Base-by-base conservation (phyloP, 2,113 vertebrate genomes). In the Setophaga coronata region DNA sequence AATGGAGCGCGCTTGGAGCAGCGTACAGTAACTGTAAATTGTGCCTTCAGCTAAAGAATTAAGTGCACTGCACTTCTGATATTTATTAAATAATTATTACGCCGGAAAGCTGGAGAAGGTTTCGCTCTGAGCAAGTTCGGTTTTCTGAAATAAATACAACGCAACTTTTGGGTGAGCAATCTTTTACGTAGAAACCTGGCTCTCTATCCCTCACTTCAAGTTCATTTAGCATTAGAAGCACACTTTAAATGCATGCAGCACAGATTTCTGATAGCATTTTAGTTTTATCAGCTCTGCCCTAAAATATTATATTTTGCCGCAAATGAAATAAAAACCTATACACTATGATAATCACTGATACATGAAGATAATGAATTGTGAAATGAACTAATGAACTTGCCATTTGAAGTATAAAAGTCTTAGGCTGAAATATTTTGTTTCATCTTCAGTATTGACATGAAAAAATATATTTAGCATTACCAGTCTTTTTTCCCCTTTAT, bases 31-130 rank as follows among this genome's bases (percentile, higher is more conserved):
- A 65, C 91, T 50, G 94, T 69, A 78, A 89, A 96, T 18, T 93
- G 69, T 5, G 94, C 97, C 95, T 82, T 93, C 91, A 87, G 96
- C 95, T 54, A 84, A 86, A 87, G 89, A 97, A 95, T 85, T 85
- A 94, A 96, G 95, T 87, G 94, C 95, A 50, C 61, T 14, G 94
- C 84, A 51, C 95, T 97, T 77, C 91, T 91, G 97, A 62, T 97
- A 96, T 93, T 95, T 97, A 93, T 97, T 97, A 97, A 98, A 96
- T 92, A 97, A 97, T 97, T 95, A 96, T 95, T 89, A 96, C 92
- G 65, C 82, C 87, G 85, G 53, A 60, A 97, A 97, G 87, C 47
- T 94, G 90, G 91, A 90, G 91, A 91, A 65, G 42, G 48, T 71
- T 80, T 89, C 64, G 64, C 79, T 93, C 51, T 9, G 26, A 91